Base-by-base conservation (phyloP, 2,113 vertebrate genomes). In the Embiotoca jacksoni region DNA sequence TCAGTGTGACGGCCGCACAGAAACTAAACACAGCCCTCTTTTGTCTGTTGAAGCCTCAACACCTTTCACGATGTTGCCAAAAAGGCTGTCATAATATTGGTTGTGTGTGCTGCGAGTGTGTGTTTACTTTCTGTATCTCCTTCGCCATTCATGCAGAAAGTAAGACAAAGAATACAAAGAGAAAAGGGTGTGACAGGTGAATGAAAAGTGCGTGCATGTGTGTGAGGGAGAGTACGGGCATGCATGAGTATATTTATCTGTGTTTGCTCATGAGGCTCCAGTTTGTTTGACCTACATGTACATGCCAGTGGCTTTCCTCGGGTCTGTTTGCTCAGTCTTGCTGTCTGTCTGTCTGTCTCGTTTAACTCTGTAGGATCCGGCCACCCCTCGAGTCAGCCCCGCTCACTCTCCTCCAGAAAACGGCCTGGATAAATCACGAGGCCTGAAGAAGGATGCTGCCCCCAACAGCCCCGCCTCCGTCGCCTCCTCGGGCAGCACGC, bases 401-500 rank as follows among this genome's bases (percentile, higher is more conserved):
- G 95, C 96, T 66, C 97, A 98, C 85, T 98, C 97, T 0, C 97
- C 98, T 1, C 97, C 96, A 0, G 97, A 99, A 85, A 99, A 98
- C 0, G 98, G 98, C 69, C 90, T 99, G 68, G 98, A 99, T 90
- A 99, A 99, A 89, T 89, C 95, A 11, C 95, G 97, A 0, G 95
- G 94, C 62, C 90, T 96, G 88, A 99, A 99, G 92, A 99, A 98
- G 75, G 98, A 99, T 0, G 96, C 96, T 0, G 96, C 96, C 0
- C 97, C 98, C 1, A 97, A 96, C 94, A 98, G 98, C 94, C 98
- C 98, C 0, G 97, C 97, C 88, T 99, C 98, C 0, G 96, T 99
- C 7, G 96, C 97, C 63, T 99, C 98, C n/a, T 99, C 97, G 36
- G 97, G 98, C 89, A 99, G 97, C 94, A 99, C 97, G 4, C 98